phyloP scores from a whole-genome alignment of 2,888 invertebrate genomes.

The Plebejus argus region DNA sequence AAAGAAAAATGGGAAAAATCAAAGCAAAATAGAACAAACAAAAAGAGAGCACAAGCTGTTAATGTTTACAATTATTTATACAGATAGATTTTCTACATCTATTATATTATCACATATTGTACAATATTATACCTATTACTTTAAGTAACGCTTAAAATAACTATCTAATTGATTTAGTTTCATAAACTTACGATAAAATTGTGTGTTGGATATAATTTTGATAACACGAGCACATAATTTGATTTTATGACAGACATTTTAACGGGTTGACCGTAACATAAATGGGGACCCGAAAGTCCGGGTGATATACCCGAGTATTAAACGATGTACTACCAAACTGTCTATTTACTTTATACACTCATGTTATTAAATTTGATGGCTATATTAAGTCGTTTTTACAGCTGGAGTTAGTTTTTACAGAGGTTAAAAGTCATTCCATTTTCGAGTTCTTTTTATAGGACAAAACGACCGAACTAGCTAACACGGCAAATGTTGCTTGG shows the following conservation, averaged over 20 bases:
- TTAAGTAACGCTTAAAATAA: too few relatives aligned
- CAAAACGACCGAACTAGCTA: background rate
- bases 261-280: slow-evolving; percentile 22
- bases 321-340: slow-evolving; percentile 2
- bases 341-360: background rate
- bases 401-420: background rate
- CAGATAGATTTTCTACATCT: too few relatives aligned
- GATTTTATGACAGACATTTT: slow-evolving; percentile 15
- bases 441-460: background rate
- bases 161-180: background rate
- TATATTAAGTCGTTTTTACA: background rate
- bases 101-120: too few relatives aligned
- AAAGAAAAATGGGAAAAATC: too few relatives aligned
- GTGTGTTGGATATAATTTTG: slow-evolving; percentile 25
- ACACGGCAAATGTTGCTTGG: too few relatives aligned
- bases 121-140: too few relatives aligned
- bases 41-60: too few relatives aligned
- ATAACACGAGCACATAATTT: slow-evolving; percentile 12
- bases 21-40: too few relatives aligned
- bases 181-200: background rate
- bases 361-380: slow-evolving; percentile 5
- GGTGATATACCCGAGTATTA: background rate
- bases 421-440: background rate
- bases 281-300: slow-evolving; percentile 12
- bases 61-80: too few relatives aligned